Base-by-base conservation (phyloP, 1,140 invertebrate species). In the Ectropis grisescens region DNA sequence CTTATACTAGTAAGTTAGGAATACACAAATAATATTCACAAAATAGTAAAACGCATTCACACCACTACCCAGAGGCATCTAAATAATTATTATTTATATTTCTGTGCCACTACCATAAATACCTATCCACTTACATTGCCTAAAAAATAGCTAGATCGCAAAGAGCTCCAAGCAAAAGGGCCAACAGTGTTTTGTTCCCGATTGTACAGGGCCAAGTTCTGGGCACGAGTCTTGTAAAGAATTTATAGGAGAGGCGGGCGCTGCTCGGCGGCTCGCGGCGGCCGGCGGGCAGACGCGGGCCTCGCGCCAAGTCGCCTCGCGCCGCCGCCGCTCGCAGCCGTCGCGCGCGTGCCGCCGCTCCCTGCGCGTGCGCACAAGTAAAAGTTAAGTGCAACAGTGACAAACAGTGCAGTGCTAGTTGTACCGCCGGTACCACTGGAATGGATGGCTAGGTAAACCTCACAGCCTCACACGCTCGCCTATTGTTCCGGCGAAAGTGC, bases 401-500 rank as follows among this genome's bases (percentile, higher is more conserved):
- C n/a, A n/a, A n/a, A n/a, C 38, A 52, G 58, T 66, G 61, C 42
- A 59, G 59, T 67, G 62, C 38, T 54, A 52, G 55, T 52, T 44
- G 31, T 33, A 35, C 23, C 37, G 41, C 40, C 23, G 28, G 39
- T 24, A 50, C 29, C 38, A 37, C 23, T 66, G 68, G 67, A 58
- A 79, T 79, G 74, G 64, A 79, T 79, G 74, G 74, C 74, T 62
- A 79, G 74, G 74, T 79, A 65, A 56, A 23, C 15, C 28, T 9
- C 7, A 7, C 13, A 19, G 14, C 3, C 12, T 0, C 24, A 3
- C 1, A 14, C 24, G 22, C 12, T 6, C 19, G 29, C 13, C 26
- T 37, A 23, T 12, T 14, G 19, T 24, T 13, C 8, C 16, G 16
- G 16, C 16, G 16, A 19, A 19, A 19, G 16, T 19, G 8, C 16